Evolutionary conservation across 2,888 invertebrate genomes (phyloP), one percentile per base, ranked within the genome.

Genomic region (Linnaemya tessellans): DNA sequence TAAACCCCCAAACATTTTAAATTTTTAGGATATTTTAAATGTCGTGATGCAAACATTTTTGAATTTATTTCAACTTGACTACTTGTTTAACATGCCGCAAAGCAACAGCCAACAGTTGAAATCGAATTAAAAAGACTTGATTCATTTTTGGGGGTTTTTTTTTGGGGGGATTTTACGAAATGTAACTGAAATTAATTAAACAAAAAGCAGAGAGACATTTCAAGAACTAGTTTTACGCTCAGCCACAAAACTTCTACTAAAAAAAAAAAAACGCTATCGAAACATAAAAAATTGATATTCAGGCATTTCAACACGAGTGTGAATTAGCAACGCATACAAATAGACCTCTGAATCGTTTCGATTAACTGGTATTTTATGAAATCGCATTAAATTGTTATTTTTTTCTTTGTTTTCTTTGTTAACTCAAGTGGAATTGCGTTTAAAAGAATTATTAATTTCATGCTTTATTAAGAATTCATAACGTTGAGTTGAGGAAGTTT

Each of bases 401-500:
- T 64, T 77, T 46, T 46, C 5, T 64, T 56, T 46, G 62, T 70
- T 70, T 30, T 46, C 38, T 77, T 82, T 64, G 75, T 77, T 30
- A 18, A 58, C 54, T 75, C 70, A 60, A 68, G 7, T 68, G 49
- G 46, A 75, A 60, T 41, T 41, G 20, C 56, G n/a, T 56, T 25
- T 67, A 73, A 71, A 41, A 77, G 46, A 58, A 65, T 77, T 67
- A 60, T 58, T 65, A 56, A 82, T 58, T 65, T 78, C 43, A 71
- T 51, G 58, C 41, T 73, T 71, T 83, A 73, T 83, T 83, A 73
- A 78, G 56, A 83, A 82, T 71, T 77, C 77, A 73, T 43, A 22
- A n/a, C 65, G 58, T 41, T n/a, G n/a, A 9, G 58, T 73, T 74
- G n/a, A 78, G 82, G 77, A 78, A 78, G 82, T 80, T 25, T 13